These are phyloP conservation scores for Tryphoninae sp. DNA, from an alignment of 2,888 invertebrate genomes.

Conservation along the genomic window DNA sequence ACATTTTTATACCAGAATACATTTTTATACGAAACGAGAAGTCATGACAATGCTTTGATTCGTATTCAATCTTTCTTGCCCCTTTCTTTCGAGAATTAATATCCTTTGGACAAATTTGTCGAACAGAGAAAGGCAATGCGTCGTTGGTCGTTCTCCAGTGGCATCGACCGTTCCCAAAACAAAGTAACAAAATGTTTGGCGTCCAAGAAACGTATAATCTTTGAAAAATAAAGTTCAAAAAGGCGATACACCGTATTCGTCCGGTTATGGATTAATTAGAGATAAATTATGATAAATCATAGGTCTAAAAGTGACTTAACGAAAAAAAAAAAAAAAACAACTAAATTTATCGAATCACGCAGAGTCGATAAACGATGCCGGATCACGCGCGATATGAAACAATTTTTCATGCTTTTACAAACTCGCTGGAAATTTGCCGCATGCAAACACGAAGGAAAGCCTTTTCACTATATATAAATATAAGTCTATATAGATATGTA, in stretches of 20 bases:
- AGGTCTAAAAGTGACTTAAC: not conserved
- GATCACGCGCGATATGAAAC: conserved; percentile 27
- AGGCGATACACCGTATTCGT: not conserved
- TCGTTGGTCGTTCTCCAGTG: too few species aligned
- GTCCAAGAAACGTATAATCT: not conserved
- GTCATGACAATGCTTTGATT: too few species aligned
- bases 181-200: too few species aligned
- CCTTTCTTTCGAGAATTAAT: too few species aligned
- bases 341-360: conserved; percentile 34
- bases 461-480: conserved; percentile 33
- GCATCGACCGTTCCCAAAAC: too few species aligned
- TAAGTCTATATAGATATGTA: conserved; percentile 12
- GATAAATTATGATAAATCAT: not conserved
- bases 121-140: too few species aligned
- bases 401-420: conserved; percentile 45
- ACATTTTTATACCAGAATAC: too few species aligned
- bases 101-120: too few species aligned
- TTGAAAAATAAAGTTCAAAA: not conserved
- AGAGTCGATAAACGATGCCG: conserved; percentile 45
- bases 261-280: not conserved
- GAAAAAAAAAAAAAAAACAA: conserved; percentile 23
- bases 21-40: too few species aligned
- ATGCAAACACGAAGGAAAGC: conserved; percentile 57
- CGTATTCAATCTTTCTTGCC: too few species aligned
- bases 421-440: conserved; percentile 49